Percentiles rank a stretch among this genome's conserved stretches.
These are phyloP conservation scores for Radopholus similis DNA, from an alignment of 1,140 invertebrate genomes.

Conservation along the genomic window DNA sequence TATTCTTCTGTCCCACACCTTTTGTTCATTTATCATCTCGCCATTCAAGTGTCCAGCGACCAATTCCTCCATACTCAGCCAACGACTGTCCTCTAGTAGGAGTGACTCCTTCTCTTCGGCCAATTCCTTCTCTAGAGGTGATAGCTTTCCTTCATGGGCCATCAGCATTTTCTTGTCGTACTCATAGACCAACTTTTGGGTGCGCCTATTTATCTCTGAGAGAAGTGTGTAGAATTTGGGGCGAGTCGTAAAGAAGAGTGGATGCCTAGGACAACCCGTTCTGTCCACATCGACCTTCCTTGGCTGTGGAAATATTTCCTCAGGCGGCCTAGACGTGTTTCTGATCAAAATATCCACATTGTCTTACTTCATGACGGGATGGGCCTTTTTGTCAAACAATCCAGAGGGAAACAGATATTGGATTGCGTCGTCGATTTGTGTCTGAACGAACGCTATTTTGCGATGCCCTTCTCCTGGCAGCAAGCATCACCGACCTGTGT, in stretches of 20 bases:
- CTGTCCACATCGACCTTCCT: conserved; percentile 48
- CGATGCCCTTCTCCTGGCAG: no score
- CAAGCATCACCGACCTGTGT: conserved; percentile 68
- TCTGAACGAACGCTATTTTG: conserved; percentile 15
- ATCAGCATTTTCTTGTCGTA: conserved; percentile 23
- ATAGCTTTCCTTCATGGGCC: conserved; percentile 20
- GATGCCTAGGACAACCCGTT: conserved; percentile 45
- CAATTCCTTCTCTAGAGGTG: background rate
- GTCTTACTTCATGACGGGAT: conserved; percentile 51
- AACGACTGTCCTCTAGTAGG: conserved; percentile 37
- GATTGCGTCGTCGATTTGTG: conserved; percentile 42
- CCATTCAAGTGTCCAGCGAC: no score
- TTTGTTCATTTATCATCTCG: conserved; percentile 21
- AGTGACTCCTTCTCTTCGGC: conserved; percentile 9
- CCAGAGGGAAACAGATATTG: conserved; percentile 58
- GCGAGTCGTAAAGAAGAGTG: conserved; percentile 50
- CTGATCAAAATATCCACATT: no score
- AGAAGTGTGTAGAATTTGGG: conserved; percentile 53
- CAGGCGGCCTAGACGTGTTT: no score
- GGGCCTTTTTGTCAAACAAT: conserved; percentile 35
- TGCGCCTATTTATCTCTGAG: conserved; percentile 42
- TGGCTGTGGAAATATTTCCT: conserved; percentile 51
- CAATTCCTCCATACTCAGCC: conserved; percentile 40
- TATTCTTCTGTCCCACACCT: no score
- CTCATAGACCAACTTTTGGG: conserved; percentile 17